Evolutionary conservation across 2,797 vertebrate species (phyloP), one percentile per base, ranked within the genome.

Genomic region (Echiichthys vipera): DNA sequence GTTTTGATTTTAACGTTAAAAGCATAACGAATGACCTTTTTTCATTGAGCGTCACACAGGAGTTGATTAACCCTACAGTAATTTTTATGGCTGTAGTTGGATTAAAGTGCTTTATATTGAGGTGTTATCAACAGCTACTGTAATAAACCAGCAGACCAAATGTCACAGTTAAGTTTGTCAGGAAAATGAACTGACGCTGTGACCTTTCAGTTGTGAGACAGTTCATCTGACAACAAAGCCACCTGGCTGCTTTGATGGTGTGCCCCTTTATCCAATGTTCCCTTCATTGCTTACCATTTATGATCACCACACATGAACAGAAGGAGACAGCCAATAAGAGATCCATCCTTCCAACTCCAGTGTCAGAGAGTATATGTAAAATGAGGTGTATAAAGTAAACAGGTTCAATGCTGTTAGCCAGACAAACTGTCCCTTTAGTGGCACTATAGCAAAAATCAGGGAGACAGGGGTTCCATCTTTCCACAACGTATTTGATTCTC

Each of bases 161-260:
- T 27, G 40, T 77, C 39, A 50, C 43, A 36, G 17, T 22, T 50
- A 25, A 37, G 62, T 45, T 50, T 50, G 45, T 65, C 39, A 32
- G 43, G 7, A 72, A 46, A 27, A 54, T 59, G 49, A 55, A 54
- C 24, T 3, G 27, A 50, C 30, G n/a, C 34, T n/a, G 32, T 56
- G 53, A 75, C 71, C 62, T 74, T 71, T 78, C 29, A 57, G 56
- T 13, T 25, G 61, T 32, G 42, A 61, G 14, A 45, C 18, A 1
- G 32, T 34, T 65, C 49, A 61, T 46, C 25, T 29, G 58, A 56
- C 39, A 53, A 51, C 66, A 34, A 42, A 68, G 63, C 49, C 46
- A 8, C 30, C 58, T 57, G 51, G 58, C 20, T 68, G 58, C 71
- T 14, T 34, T 17, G 29, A 43, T 27, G n/a, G 22, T 30, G 40